Evolutionary conservation across 1,140 invertebrate species (phyloP), one percentile per base, ranked within the genome.

Genomic region (Chironomus tepperi): DNA sequence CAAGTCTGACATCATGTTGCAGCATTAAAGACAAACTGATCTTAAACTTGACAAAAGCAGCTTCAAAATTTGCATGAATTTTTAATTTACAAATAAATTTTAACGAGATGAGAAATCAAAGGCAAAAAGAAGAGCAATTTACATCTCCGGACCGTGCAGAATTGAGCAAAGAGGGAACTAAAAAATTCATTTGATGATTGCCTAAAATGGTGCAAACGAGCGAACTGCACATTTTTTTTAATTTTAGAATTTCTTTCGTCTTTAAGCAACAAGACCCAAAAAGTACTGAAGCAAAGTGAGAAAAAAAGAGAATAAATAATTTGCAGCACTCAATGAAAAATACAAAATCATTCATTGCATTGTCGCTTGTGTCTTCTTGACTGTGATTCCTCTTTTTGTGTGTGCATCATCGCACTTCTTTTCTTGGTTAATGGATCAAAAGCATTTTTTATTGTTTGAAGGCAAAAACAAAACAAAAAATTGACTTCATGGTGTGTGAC

Each of bases 301-400:
- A 34, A 57, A 57, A 57, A 57, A 57, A n/a, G 12, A 57, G 12
- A 57, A 12, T 12, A 57, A n/a, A 57, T n/a, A n/a, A 57, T 12
- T 15, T n/a, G 47, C 12, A n/a, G 24, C 24, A 57, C 3, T 57
- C 47, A 57, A 57, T 15, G 47, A n/a, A 15, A 57, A 15, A 12
- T 34, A 34, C 5, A 34, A n/a, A 57, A 57, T 12, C 12, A 57
- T 8, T 57, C 47, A 57, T 57, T 57, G 47, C 47, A 57, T n/a
- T n/a, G 12, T 57, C 12, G 12, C 47, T 57, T 15, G 12, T 57
- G 47, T 57, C 47, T 57, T 15, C n/a, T 57, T 57, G 47, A 57
- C 47, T 57, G 47, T 57, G 47, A 57, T 57, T 57, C 47, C 47
- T 57, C 47, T 57, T 57, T 57, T 57, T 12, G 47, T 12, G 47